Base-by-base conservation (phyloP, 2,888 invertebrate genomes). In the Strigamia crassipes region DNA sequence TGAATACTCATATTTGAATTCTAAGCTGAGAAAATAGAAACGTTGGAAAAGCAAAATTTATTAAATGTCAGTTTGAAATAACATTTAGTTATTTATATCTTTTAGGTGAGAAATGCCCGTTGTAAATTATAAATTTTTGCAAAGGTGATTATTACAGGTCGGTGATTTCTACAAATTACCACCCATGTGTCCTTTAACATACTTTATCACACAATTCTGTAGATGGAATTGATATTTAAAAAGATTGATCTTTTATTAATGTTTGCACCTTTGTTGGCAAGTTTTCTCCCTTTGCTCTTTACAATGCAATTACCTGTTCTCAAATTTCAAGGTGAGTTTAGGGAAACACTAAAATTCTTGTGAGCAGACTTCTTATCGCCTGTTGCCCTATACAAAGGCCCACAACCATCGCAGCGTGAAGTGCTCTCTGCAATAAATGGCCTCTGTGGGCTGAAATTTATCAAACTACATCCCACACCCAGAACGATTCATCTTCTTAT, bases 321-420 rank as follows among this genome's bases (percentile, higher is more conserved):
- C 61, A 61, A 61, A 78, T 78, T 78, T 78, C 78, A 78, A 78
- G 78, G 78, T 78, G 78, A 78, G 78, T 78, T 78, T 78, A 78
- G 78, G 78, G 78, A 78, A 78, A 78, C 78, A 78, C 27, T 78
- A 18, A 78, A 38, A 78, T 23, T 61, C 61, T 61, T 61, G 61
- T 61, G 61, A 61, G 61, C 61, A 61, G 21, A 61, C 18, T 61
- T 61, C 61, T 61, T 61, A 61, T 61, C 61, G 61, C 61, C 61
- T 61, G 61, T 61, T 61, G 61, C 61, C 61, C 61, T 61, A 61
- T 61, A 61, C 61, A 61, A 61, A 61, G 61, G 61, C 61, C 61
- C 61, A 61, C 61, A 61, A 61, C 61, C 61, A 61, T n/a, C 61
- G 61, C 61, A 61, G 61, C 61, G 61, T 61, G 61, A 61, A 61